Base-by-base conservation (phyloP, 2,888 invertebrate genomes). In the Orthosia incerta region DNA sequence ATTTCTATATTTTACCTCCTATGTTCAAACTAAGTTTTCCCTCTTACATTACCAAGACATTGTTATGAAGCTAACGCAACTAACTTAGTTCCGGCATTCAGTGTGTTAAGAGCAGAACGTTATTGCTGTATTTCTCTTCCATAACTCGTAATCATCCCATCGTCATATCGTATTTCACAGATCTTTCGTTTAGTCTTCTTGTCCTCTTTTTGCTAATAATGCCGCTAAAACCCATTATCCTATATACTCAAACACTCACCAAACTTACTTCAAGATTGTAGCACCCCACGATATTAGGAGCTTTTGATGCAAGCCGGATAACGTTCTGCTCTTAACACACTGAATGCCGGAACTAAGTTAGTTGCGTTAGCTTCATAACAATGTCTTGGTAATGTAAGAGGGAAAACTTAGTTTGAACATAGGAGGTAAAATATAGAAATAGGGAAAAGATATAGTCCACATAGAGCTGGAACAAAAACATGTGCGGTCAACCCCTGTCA, bases 51-150 rank as follows among this genome's bases (percentile, higher is more conserved):
- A 81, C 20, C 57, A 64, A 66, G 70, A 65, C 64, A 53, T 62
- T 80, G 76, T 71, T 79, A 66, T 51, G 61, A 76, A 59, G 66
- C 23, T 46, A 60, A 45, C 15, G 45, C 39, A 61, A 64, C 39
- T 66, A 51, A 60, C 26, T 79, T 67, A 55, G 67, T 68, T 61
- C 45, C 81, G 66, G 56, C 53, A 53, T 67, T 80, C 53, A 56
- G 55, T 46, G 53, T 48, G 65, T 46, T 68, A 69, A 61, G 57
- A 50, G 3, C 55, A 23, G 12, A 57, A 59, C 18, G 45, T 56
- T 64, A 81, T 72, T 39, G 3, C 2, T 2, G 4, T 18, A 5
- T 53, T 53, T 4, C 7, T 39, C 4, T 45, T 55, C 13, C 9
- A 11, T 18, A 63, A 31, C 23, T 3, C 15, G 23, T 15, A 15